A percentile compares a stretch with the other conserved stretches of the same genome.
Conservation (phyloP, 2,113 vertebrate species). For the Lophura nycthemera region DNA sequence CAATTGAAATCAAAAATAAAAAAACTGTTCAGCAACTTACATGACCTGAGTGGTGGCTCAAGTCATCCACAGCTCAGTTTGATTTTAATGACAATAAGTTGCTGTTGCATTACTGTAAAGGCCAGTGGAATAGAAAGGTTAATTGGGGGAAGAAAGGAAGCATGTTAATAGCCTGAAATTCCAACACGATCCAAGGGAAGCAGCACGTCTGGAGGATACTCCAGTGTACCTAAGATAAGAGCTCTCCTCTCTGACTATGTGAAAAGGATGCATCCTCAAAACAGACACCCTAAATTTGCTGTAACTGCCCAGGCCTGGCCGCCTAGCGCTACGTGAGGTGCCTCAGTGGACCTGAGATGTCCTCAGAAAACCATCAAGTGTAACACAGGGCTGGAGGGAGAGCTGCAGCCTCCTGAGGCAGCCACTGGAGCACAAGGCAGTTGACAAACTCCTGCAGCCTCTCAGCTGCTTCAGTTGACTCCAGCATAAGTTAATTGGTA, state of each 20-base stretch:
- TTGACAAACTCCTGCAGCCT: not conserved
- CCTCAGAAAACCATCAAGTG: not conserved
- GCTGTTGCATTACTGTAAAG: not conserved
- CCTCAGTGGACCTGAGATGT: not conserved
- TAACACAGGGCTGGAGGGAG: not conserved
- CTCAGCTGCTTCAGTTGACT: fast-evolving
- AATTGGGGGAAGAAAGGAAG: not conserved
- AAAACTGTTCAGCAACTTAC: not conserved
- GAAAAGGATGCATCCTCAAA: not conserved
- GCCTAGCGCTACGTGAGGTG: not conserved
- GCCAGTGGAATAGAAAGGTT: not conserved
- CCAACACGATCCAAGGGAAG: not conserved
- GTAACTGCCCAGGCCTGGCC: not conserved
- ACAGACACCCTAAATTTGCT: not conserved
- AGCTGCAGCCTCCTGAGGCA: not conserved
- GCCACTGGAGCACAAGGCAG: not conserved
- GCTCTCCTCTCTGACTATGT: not conserved
- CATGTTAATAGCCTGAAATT: not conserved
- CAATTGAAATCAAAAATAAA: not conserved
- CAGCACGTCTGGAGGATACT: not conserved
- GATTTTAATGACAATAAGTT: not conserved
- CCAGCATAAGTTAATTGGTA: not conserved
- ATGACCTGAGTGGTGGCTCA: not conserved
- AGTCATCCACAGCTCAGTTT: not conserved
- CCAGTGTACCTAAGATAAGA: not conserved